phyloP scores from a whole-genome alignment of 2,888 invertebrate genomes.

The Sarcophaga variegata region DNA sequence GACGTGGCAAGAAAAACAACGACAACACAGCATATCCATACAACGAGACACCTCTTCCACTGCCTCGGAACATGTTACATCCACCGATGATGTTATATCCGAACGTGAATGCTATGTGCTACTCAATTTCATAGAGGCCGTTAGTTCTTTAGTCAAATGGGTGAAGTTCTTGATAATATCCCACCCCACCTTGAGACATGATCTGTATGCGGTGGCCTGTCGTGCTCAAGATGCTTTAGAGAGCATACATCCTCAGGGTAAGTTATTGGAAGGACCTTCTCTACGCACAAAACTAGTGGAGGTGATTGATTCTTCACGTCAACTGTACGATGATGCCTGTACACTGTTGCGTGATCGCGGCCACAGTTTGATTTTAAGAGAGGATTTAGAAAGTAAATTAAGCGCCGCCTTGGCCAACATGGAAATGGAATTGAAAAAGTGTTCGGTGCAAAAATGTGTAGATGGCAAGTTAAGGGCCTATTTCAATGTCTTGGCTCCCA shows the following conservation, averaged over 20 bases:
- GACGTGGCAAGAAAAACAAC: slow-evolving; percentile 93
- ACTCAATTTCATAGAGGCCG: slow-evolving; percentile 91
- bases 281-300: slow-evolving; percentile 89
- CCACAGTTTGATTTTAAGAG: slow-evolving; percentile 85
- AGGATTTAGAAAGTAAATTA: slow-evolving; percentile 87
- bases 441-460: slow-evolving; percentile 83
- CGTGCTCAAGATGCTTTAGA: slow-evolving; percentile 88
- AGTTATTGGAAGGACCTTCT: slow-evolving; percentile 89
- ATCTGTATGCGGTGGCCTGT: slow-evolving; percentile 89
- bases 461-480: slow-evolving; percentile 81
- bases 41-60: slow-evolving; percentile 82
- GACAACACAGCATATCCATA: slow-evolving; percentile 83
- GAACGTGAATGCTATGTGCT: slow-evolving; percentile 83
- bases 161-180: slow-evolving; percentile 87
- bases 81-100: slow-evolving; percentile 82
- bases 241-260: slow-evolving; percentile 90
- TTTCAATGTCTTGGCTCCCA: slow-evolving; percentile 80
- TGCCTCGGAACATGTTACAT: slow-evolving; percentile 77
- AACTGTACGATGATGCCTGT: slow-evolving; percentile 89
- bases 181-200: slow-evolving; percentile 87
- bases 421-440: slow-evolving; percentile 88
- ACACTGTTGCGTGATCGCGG: slow-evolving; percentile 87
- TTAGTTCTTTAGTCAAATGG: slow-evolving; percentile 93
- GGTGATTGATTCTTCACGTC: slow-evolving; percentile 81
- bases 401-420: slow-evolving; percentile 86